phyloP scores from a whole-genome alignment of 64 coral and sea anemone species.

The Hydrozoanthus tunicans region DNA sequence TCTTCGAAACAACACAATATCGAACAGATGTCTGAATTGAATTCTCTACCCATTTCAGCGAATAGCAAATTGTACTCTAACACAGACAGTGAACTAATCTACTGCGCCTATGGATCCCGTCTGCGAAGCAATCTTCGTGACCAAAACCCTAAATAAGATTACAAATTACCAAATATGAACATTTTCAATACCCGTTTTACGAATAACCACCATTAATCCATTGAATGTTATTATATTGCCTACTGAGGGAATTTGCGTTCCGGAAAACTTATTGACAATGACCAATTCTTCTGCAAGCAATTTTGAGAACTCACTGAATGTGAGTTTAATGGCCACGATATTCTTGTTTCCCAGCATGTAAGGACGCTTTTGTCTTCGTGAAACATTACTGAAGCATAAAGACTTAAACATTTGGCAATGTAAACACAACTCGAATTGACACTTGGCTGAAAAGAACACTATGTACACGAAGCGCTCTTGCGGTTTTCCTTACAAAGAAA shows the following conservation, averaged over 20 bases:
- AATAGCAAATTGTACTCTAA: too few relatives aligned
- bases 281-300: background rate
- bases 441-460: conserved; percentile 3
- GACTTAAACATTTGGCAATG: conserved; percentile 8
- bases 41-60: background rate
- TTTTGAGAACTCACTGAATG: conserved; percentile 1
- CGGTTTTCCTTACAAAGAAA: conserved; percentile 30
- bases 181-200: background rate
- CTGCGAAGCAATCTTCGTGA: background rate
- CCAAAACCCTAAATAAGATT: background rate
- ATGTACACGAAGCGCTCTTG: background rate
- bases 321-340: background rate
- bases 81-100: too few relatives aligned
- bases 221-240: background rate
- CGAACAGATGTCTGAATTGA: background rate
- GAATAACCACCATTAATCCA: conserved; percentile 1
- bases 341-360: conserved; percentile 3
- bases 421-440: conserved; percentile 23
- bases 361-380: background rate
- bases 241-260: background rate
- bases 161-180: conserved; percentile 10
- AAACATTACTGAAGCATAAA: background rate
- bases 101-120: too few relatives aligned
- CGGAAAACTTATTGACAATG: background rate
- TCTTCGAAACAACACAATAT: background rate